A percentile compares a stretch with the other conserved stretches of the same genome.
These are phyloP conservation scores for Encarsia formosa DNA, from an alignment of 2,888 invertebrate species.

Conservation along the genomic window DNA sequence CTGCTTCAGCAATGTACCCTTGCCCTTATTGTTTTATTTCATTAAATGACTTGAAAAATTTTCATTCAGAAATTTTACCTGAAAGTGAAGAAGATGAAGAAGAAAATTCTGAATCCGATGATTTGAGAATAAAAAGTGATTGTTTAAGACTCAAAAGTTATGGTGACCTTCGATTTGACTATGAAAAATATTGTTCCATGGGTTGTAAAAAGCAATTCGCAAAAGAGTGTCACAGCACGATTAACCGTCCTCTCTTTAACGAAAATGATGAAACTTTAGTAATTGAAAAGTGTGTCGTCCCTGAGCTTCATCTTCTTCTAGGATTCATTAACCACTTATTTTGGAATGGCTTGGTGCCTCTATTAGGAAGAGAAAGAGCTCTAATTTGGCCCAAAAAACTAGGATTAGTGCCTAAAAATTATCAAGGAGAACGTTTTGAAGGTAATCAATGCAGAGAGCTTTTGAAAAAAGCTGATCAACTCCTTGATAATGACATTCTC, in stretches of 20 bases:
- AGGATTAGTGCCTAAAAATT: slow-evolving; percentile 1
- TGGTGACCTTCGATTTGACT: background rate
- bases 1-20: background rate
- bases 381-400: slow-evolving; percentile 4
- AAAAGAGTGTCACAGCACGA: slow-evolving; percentile 8
- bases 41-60: background rate
- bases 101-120: background rate
- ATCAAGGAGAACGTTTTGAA: slow-evolving; percentile 3
- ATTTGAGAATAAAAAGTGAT: background rate
- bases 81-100: background rate
- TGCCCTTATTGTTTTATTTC: background rate
- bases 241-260: slow-evolving; percentile 6
- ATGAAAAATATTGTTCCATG: background rate
- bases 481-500: background rate
- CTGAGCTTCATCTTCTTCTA: background rate
- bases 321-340: slow-evolving; percentile 3
- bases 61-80: background rate
- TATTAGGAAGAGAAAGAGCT: background rate
- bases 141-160: background rate
- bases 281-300: slow-evolving; percentile 3
- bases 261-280: slow-evolving; percentile 1
- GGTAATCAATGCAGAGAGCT: slow-evolving; percentile 2
- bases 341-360: slow-evolving; percentile 4
- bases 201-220: background rate
- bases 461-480: background rate